Evolutionary conservation across 2,888 invertebrate genomes (phyloP).

Genomic region (Coenonympha arcania): DNA sequence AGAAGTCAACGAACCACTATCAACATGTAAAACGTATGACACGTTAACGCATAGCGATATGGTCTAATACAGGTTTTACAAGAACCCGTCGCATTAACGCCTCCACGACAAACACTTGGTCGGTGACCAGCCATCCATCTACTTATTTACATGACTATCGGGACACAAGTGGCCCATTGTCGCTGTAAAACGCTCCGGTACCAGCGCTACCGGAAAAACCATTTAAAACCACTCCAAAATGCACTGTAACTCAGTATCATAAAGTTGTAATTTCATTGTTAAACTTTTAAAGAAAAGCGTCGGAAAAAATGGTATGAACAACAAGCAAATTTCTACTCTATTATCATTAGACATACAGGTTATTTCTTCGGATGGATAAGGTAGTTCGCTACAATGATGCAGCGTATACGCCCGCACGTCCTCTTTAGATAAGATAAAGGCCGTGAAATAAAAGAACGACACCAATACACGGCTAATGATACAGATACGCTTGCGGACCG

Average conservation of each 20-base stretch:
- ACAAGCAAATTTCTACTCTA: constrained; percentile 29
- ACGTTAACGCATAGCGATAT: constrained; percentile 18
- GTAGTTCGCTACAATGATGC: constrained; percentile 54
- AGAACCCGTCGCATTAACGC: constrained; percentile 42
- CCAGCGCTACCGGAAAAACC: constrained; percentile 65
- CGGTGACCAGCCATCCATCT: constrained; percentile 68
- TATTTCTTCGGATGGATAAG: constrained; percentile 23
- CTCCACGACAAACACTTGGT: constrained; percentile 43
- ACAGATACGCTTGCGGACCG: constrained; percentile 51
- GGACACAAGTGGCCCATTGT: constrained; percentile 66
- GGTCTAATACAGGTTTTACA: constrained; percentile 25
- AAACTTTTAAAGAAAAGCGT: constrained; percentile 40
- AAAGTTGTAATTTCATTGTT: constrained; percentile 28
- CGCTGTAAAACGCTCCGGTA: constrained; percentile 48
- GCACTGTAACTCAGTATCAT: constrained; percentile 27
- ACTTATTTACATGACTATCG: constrained; percentile 71
- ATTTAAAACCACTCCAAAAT: constrained; percentile 30
- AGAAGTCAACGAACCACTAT: constrained; percentile 21
- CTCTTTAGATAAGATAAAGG: constrained; percentile 74
- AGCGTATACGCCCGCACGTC: constrained; percentile 69
- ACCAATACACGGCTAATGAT: constrained; percentile 65
- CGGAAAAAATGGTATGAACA: constrained; percentile 34
- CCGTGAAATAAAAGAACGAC: constrained; percentile 62
- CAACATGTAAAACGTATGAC: constrained; percentile 7
- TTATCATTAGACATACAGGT: constrained; percentile 22